Percentiles rank a stretch among this genome's conserved stretches.
Conservation (phyloP, 2,797 vertebrate species). For the Allobates femoralis region DNA sequence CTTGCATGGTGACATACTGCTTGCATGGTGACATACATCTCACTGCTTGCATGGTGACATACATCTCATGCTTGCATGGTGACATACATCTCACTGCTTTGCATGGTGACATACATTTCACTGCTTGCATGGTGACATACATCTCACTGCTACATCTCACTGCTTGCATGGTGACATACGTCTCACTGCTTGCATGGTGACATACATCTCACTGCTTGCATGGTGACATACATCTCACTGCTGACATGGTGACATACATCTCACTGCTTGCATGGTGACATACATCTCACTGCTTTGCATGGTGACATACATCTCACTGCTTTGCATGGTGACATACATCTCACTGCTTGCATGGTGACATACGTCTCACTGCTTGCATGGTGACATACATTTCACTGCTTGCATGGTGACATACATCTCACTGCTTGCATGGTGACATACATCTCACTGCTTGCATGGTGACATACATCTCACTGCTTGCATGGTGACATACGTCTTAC, state of each 20-base stretch:
- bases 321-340: background rate
- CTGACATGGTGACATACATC: too few species aligned
- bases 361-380: background rate
- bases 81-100: background rate
- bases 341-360: background rate
- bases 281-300: background rate
- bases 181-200: background rate
- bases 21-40: background rate
- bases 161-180: background rate
- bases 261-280: background rate
- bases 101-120: background rate
- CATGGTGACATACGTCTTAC: background rate
- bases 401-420: background rate
- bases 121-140: background rate
- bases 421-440: background rate
- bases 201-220: background rate
- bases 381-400: background rate
- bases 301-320: background rate
- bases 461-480: background rate
- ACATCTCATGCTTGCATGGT: background rate
- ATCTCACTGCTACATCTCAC: too few species aligned
- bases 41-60: background rate
- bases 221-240: background rate
- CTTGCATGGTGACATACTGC: background rate
- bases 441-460: background rate